Evolutionary conservation across 2,797 vertebrate genomes (phyloP).

Genomic region (Myoxocephalus aenaeus): DNA sequence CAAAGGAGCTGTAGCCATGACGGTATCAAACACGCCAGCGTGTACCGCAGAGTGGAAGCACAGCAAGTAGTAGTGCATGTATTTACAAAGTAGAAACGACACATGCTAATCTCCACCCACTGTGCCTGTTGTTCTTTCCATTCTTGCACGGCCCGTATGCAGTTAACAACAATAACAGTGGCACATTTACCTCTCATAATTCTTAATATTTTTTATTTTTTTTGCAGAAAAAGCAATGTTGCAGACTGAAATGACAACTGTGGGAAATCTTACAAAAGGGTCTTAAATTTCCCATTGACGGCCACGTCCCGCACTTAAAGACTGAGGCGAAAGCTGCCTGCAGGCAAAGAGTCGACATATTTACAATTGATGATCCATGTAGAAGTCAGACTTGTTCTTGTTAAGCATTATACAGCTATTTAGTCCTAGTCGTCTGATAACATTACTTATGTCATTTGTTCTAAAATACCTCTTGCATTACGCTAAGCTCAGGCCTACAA

Average conservation of each 20-base stretch:
- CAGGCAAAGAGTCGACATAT: no score
- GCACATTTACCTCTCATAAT: background rate
- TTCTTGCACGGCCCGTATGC: background rate
- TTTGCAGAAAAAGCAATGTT: background rate
- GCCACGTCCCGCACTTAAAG: no score
- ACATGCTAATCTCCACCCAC: background rate
- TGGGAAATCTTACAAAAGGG: background rate
- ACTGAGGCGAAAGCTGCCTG: no score
- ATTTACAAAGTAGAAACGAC: background rate
- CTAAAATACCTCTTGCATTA: no score
- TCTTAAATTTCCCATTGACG: no score
- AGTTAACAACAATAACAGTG: background rate
- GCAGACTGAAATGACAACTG: background rate
- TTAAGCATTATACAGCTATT: no score
- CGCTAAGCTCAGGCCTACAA: no score
- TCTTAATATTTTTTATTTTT: background rate
- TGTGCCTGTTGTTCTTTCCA: background rate
- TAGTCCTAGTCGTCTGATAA: no score
- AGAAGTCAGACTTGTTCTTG: no score
- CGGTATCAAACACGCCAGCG: conserved; percentile 6
- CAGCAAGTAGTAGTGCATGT: background rate
- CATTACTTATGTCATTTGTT: no score
- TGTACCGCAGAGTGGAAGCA: background rate
- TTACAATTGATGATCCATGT: no score
- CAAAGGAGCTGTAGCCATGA: conserved; percentile 26